phyloP scores from a whole-genome alignment of 2,888 invertebrate genomes.

The Hemicrepidius hirtus region DNA sequence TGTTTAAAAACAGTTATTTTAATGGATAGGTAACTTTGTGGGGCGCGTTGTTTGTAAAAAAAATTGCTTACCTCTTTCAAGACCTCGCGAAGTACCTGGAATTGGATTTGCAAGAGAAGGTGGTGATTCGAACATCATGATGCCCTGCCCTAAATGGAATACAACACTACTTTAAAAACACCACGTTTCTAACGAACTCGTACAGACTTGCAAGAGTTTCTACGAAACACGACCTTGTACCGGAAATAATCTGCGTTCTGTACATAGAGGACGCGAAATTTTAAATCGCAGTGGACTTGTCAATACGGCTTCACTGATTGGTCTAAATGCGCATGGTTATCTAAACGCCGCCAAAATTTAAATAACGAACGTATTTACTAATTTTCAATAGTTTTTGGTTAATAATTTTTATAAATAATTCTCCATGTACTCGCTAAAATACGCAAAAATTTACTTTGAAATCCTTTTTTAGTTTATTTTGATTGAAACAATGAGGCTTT shows the following conservation, averaged over 20 bases:
- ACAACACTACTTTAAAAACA: not conserved
- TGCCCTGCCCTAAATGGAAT: not conserved
- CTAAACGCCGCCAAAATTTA: too few relatives aligned
- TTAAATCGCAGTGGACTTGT: too few relatives aligned
- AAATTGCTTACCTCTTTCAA: not conserved
- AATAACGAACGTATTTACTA: too few relatives aligned
- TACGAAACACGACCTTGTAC: constrained; percentile 52
- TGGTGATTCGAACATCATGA: not conserved
- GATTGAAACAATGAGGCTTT: too few relatives aligned
- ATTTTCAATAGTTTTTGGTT: too few relatives aligned
- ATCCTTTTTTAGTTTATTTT: too few relatives aligned
- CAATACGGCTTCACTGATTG: too few relatives aligned
- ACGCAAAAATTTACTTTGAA: too few relatives aligned
- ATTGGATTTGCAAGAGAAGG: constrained; percentile 3
- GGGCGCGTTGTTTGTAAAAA: not conserved
- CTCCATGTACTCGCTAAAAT: too few relatives aligned
- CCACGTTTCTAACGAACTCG: constrained; percentile 53
- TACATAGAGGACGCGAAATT: too few relatives aligned
- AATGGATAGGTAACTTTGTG: not conserved
- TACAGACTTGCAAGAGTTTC: constrained; percentile 58
- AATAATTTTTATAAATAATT: too few relatives aligned
- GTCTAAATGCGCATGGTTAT: too few relatives aligned
- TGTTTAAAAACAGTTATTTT: not conserved
- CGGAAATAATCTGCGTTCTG: constrained; percentile 22
- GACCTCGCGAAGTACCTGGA: not conserved